phyloP scores from a whole-genome alignment of 2,888 invertebrate species.

The Ligdia adustata region DNA sequence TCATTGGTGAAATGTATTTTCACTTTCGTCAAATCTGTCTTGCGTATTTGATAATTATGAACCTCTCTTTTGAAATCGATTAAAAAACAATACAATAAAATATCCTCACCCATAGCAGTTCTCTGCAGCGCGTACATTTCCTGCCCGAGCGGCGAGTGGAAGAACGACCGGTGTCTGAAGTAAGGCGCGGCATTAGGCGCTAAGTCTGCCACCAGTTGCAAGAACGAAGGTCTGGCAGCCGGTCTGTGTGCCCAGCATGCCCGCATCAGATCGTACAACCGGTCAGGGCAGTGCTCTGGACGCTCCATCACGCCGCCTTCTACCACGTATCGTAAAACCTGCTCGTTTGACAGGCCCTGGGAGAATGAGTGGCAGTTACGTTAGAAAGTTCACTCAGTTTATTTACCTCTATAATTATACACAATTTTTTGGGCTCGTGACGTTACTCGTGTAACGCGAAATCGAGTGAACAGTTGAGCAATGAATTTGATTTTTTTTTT shows the following conservation, averaged over 20 bases:
- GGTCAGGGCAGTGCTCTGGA: constrained; percentile 97
- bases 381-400: too few relatives aligned
- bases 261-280: constrained; percentile 95
- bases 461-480: too few relatives aligned
- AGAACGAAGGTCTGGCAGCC: constrained; percentile 91
- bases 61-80: too few relatives aligned
- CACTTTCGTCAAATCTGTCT: too few relatives aligned
- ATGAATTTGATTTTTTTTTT: too few relatives aligned
- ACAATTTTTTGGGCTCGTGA: too few relatives aligned
- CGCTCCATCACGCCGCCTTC: constrained; percentile 97
- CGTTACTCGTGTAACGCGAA: too few relatives aligned
- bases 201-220: constrained; percentile 90
- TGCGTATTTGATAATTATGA: too few relatives aligned
- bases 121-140: constrained; percentile 79
- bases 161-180: constrained; percentile 86
- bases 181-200: constrained; percentile 85
- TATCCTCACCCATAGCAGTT: constrained; percentile 52
- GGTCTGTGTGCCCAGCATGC: constrained; percentile 96
- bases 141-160: constrained; percentile 85
- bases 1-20: too few relatives aligned
- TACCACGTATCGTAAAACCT: constrained; percentile 94
- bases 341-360: constrained; percentile 96
- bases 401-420: too few relatives aligned
- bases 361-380: too few relatives aligned
- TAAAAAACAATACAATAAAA: too few relatives aligned